Evolutionary conservation across 2,113 vertebrate species (phyloP).

Genomic region (Caranx melampygus): DNA sequence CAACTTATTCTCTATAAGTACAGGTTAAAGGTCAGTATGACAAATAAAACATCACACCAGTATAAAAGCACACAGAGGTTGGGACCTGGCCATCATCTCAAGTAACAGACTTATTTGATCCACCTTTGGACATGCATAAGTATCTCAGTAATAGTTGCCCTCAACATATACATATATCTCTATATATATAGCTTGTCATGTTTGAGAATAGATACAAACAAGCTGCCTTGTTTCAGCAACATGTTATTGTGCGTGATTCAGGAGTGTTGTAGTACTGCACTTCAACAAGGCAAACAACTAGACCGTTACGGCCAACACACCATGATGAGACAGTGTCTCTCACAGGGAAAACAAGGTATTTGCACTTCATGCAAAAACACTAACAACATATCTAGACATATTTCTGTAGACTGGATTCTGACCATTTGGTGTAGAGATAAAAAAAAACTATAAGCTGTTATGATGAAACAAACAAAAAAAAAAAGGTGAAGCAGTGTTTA

Average conservation of each 20-base stretch:
- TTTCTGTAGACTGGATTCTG: background rate
- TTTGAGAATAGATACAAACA: constrained; percentile 29
- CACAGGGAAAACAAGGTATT: background rate
- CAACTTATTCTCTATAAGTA: constrained; percentile 14
- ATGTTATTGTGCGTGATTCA: constrained; percentile 70
- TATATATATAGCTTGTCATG: constrained; percentile 16
- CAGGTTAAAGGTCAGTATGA: constrained; percentile 30
- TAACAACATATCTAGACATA: background rate
- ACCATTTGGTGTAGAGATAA: constrained; percentile 5
- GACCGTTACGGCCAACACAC: constrained; percentile 15
- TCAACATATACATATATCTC: constrained; percentile 10
- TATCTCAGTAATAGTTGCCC: constrained; percentile 28
- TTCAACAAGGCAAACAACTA: constrained; percentile 47
- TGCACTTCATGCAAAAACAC: background rate
- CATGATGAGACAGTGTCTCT: constrained; percentile 17
- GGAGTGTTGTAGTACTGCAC: constrained; percentile 36
- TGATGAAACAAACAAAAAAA: background rate
- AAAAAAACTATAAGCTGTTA: background rate
- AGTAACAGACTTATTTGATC: constrained; percentile 28
- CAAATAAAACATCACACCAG: constrained; percentile 23
- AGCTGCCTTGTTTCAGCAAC: constrained; percentile 53
- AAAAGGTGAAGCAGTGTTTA: constrained; percentile 39
- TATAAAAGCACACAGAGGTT: background rate
- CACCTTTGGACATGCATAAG: constrained; percentile 23
- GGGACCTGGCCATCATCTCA: background rate